These are phyloP conservation scores for Etia nguti DNA, from an alignment of 2,113 vertebrate species.

Conservation along the genomic window DNA sequence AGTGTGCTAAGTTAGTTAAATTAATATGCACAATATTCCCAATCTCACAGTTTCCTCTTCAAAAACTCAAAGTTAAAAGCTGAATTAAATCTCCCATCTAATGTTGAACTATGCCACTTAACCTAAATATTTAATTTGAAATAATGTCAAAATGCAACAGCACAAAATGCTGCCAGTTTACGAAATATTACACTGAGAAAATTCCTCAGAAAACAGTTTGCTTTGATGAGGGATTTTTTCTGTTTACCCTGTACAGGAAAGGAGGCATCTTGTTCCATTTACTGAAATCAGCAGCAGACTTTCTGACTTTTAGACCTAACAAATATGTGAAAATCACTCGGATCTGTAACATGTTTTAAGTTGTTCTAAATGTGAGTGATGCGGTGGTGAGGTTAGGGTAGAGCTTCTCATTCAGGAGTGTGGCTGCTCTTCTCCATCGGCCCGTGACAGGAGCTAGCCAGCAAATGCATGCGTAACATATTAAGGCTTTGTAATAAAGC, in stretches of 20 bases:
- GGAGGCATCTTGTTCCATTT: neutral
- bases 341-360: neutral
- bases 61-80: neutral
- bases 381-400: neutral
- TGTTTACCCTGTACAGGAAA: neutral
- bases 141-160: neutral
- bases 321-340: neutral
- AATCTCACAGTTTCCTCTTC: neutral
- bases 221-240: neutral
- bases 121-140: neutral
- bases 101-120: neutral
- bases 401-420: neutral
- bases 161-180: neutral
- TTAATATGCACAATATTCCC: neutral
- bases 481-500: neutral
- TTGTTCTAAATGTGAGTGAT: neutral
- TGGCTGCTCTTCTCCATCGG: neutral
- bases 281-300: neutral
- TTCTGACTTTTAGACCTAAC: neutral
- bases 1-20: neutral
- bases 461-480: neutral
- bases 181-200: neutral
- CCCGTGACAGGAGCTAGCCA: neutral
- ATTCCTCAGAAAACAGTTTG: neutral
- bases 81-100: rapidly evolving